These are phyloP conservation scores for Eristalinus aeneus DNA, from an alignment of 2,888 invertebrate species.

Conservation along the genomic window DNA sequence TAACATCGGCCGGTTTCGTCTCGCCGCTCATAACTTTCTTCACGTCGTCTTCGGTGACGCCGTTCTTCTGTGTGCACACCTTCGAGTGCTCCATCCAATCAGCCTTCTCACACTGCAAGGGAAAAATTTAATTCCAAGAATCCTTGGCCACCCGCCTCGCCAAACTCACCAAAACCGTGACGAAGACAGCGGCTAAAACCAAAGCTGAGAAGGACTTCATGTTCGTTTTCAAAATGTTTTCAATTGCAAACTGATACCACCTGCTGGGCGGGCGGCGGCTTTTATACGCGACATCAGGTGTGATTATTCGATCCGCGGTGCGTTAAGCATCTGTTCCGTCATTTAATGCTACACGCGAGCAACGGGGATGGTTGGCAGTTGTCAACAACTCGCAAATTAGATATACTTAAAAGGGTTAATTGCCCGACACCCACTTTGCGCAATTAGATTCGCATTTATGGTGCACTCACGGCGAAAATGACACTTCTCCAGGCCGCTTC, in stretches of 20 bases:
- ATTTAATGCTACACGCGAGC: not conserved
- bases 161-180: constrained; percentile 7
- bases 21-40: not conserved
- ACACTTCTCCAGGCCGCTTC: not conserved
- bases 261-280: not conserved
- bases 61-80: constrained; percentile 11
- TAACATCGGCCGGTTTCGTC: not conserved
- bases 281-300: not conserved
- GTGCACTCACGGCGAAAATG: not conserved
- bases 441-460: not conserved
- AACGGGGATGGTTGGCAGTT: not conserved
- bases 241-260: not conserved
- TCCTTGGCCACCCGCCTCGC: not conserved
- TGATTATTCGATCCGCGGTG: not conserved
- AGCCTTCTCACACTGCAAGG: not conserved
- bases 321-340: not conserved
- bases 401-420: not conserved
- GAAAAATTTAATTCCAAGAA: not conserved
- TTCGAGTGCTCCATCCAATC: not conserved
- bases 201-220: constrained; percentile 13
- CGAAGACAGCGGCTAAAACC: constrained; percentile 1
- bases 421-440: not conserved
- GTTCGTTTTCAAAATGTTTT: not conserved
- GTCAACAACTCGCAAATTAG: not conserved
- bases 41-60: not conserved